Percentiles rank a stretch among this genome's conserved stretches.
Evolutionary conservation across 2,888 invertebrate species (phyloP).

Genomic region (Drosophila mayaguana): DNA sequence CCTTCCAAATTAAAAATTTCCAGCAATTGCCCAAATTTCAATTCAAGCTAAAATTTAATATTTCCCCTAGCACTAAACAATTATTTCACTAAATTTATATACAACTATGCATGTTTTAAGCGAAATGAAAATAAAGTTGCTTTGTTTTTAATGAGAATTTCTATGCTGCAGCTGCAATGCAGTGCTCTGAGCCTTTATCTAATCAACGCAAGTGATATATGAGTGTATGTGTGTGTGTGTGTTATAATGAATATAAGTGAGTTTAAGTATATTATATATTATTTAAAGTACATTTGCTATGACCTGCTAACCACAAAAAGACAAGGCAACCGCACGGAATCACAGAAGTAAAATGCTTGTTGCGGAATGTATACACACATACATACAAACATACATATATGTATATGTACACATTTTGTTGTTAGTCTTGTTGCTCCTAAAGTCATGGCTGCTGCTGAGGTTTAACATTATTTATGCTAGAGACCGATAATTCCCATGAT

Average conservation of each 20-base stretch:
- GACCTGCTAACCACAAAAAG: conserved; percentile 52
- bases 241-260: neutral
- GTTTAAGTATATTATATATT: conserved; percentile 27
- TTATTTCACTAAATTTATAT: neutral
- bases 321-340: conserved; percentile 50
- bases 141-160: neutral
- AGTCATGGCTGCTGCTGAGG: conserved; percentile 41
- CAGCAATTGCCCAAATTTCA: no score
- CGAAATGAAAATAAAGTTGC: neutral
- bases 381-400: neutral
- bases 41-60: neutral
- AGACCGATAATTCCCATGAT: conserved; percentile 66
- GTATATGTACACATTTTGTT: neutral
- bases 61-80: no score
- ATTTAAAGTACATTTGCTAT: conserved; percentile 41
- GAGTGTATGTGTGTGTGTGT: neutral
- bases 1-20: no score
- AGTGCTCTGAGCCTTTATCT: conserved; percentile 27
- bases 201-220: conserved; percentile 16
- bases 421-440: conserved; percentile 15
- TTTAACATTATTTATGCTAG: conserved; percentile 59
- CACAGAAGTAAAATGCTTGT: conserved; percentile 63
- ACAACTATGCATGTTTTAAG: neutral
- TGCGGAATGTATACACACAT: conserved; percentile 38
- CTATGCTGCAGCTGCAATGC: conserved; percentile 15